Conservation (phyloP, 2,888 invertebrate species). For the Caenorhabditis sinica region DNA sequence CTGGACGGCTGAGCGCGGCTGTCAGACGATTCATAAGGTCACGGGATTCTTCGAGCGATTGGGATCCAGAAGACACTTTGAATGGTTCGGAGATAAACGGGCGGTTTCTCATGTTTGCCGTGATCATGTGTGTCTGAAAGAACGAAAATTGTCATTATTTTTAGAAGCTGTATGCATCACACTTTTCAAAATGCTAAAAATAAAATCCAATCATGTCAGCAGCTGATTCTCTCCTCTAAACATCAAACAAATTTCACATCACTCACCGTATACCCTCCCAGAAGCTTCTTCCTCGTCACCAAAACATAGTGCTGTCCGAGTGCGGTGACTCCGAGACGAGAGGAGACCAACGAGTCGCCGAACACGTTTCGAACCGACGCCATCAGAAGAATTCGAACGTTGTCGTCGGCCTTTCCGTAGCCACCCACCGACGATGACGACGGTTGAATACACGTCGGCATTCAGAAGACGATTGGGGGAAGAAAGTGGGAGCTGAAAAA, state of each 20-base stretch:
- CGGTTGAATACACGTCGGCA: slow-evolving; percentile 33
- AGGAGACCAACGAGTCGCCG: slow-evolving; percentile 55
- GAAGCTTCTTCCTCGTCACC: slow-evolving; percentile 62
- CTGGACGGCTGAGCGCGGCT: slow-evolving; percentile 31
- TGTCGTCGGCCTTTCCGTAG: slow-evolving; percentile 51
- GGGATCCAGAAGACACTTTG: slow-evolving; percentile 57
- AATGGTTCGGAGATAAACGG: slow-evolving; percentile 72
- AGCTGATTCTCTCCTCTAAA: not conserved
- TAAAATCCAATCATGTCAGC: not conserved
- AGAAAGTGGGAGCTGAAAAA: not conserved
- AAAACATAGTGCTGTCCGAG: slow-evolving; percentile 72
- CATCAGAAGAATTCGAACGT: slow-evolving; percentile 60
- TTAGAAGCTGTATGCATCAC: too few relatives aligned
- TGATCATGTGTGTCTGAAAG: slow-evolving; percentile 71
- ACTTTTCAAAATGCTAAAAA: not conserved
- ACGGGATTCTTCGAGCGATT: slow-evolving; percentile 61
- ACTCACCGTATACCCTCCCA: slow-evolving; percentile 69
- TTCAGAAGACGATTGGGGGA: not conserved
- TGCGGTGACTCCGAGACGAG: slow-evolving; percentile 65
- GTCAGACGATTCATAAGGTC: slow-evolving; percentile 63
- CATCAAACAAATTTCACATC: not conserved
- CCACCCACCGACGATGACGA: slow-evolving; percentile 50
- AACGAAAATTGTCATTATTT: not conserved
- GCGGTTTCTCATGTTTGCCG: slow-evolving; percentile 71
- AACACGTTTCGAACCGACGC: slow-evolving; percentile 66